phyloP scores from a whole-genome alignment of 2,888 invertebrate species.

The Leistus spinibarbis region DNA sequence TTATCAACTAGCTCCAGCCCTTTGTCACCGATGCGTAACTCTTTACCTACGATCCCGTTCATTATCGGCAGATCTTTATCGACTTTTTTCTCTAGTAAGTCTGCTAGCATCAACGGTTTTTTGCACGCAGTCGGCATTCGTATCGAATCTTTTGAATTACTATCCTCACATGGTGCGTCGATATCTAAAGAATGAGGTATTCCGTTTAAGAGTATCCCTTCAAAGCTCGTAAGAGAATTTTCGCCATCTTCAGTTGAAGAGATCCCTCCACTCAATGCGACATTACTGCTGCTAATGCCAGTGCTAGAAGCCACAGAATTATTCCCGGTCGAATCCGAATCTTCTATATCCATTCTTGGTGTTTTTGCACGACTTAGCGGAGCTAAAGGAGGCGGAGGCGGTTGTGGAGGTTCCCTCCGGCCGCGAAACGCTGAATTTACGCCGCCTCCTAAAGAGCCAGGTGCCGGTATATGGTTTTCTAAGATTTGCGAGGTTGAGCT shows the following conservation, averaged over 20 bases:
- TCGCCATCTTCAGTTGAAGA: conserved; percentile 63
- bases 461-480: conserved; percentile 32
- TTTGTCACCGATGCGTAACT: conserved; percentile 64
- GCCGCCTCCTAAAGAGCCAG: conserved; percentile 14
- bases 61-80: conserved; percentile 64
- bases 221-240: conserved; percentile 67
- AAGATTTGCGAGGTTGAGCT: conserved; percentile 52
- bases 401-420: conserved; percentile 57
- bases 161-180: conserved; percentile 62
- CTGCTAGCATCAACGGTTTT: conserved; percentile 77
- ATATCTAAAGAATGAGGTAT: conserved; percentile 60
- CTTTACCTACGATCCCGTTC: conserved; percentile 65
- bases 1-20: conserved; percentile 67
- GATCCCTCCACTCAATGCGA: conserved; percentile 58
- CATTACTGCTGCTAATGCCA: conserved; percentile 58
- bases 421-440: conserved; percentile 52
- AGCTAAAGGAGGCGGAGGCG: conserved; percentile 60
- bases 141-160: conserved; percentile 59
- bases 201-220: conserved; percentile 66
- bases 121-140: conserved; percentile 56
- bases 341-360: conserved; percentile 54
- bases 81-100: conserved; percentile 79
- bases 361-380: conserved; percentile 50
- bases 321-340: conserved; percentile 59
- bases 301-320: conserved; percentile 66